Percentiles rank a stretch among this genome's conserved stretches.
Conservation (phyloP, 2,888 invertebrate genomes). For the Ichneumoninae sp. region DNA sequence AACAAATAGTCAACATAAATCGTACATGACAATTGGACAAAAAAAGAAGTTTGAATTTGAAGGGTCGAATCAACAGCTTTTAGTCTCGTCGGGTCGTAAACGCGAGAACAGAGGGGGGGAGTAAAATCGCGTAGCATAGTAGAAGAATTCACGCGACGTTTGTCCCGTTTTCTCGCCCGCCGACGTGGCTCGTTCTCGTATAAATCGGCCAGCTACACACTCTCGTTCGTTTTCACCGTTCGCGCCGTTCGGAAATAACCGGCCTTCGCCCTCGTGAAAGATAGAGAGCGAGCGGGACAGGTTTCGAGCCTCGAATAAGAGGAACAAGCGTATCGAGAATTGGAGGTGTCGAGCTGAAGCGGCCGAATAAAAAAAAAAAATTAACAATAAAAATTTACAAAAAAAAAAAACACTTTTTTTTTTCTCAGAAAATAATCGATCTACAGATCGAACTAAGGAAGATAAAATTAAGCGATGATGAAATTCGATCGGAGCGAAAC, state of each 20-base stretch:
- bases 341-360: slow-evolving; percentile 24
- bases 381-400: neutral
- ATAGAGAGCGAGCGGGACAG: slow-evolving; percentile 60
- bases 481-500: neutral
- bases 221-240: slow-evolving; percentile 71
- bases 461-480: neutral
- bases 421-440: slow-evolving; percentile 1
- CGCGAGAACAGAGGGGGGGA: neutral
- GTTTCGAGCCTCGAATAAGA: slow-evolving; percentile 37
- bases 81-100: neutral
- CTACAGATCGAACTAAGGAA: neutral
- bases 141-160: slow-evolving; percentile 56
- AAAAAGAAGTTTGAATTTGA: neutral
- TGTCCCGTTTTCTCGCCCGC: slow-evolving; percentile 59
- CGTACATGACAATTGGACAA: neutral
- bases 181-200: slow-evolving; percentile 65
- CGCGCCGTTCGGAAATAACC: slow-evolving; percentile 74
- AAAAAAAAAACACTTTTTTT: no score
- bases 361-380: neutral
- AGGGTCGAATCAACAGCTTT: neutral
- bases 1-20: neutral
- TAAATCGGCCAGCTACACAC: slow-evolving; percentile 65
- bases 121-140: slow-evolving; percentile 20
- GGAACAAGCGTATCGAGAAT: slow-evolving; percentile 47
- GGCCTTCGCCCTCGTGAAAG: slow-evolving; percentile 73